Evolutionary conservation across 2,797 vertebrate species (phyloP), one percentile per base, ranked within the genome.

Genomic region (Lacerta bilineata): DNA sequence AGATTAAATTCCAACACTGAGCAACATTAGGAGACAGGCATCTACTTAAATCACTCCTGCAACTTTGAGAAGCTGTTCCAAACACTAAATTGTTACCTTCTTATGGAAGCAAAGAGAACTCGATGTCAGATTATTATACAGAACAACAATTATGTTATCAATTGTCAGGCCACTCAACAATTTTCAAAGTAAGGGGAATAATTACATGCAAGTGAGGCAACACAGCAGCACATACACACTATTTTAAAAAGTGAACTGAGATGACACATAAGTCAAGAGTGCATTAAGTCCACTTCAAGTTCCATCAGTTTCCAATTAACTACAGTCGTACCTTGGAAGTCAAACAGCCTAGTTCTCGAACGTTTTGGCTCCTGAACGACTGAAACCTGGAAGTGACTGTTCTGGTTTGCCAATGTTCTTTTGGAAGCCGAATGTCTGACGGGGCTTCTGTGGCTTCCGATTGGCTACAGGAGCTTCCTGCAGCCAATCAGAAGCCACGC

Each of bases 21-120:
- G n/a, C 6, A 27, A 8, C 33, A 39, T 88, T 5, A 59, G 33
- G 7, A 50, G 33, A 7, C 2, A 6, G 20, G 23, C 20, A 88
- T 50, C 20, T 11, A 36, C 2, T 39, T 81, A 74, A 81, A 71
- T 68, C 39, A 46, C 9, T 59, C 43, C 41, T 78, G 64, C 6
- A 83, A 83, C 18, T 82, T 27, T 68, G 43, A 76, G 36, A 41
- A 33, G 25, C 23, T 71, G 41, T 33, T 43, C 33, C 4, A 85
- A 91, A 13, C 2, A n/a, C 1, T 79, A 93, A 5, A 72, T 75
- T 74, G 72, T 83, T 87, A 79, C 72, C 92, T 84, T 82, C 46
- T 75, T 46, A 87, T 36, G 23, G 50, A 61, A 82, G 20, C 20
- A 36, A 8, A 76, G 20, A 61, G 10, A 27, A 66, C 27, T 77